Evolutionary conservation across 2,113 vertebrate species (phyloP).

Genomic region (Pterocles orientalis): DNA sequence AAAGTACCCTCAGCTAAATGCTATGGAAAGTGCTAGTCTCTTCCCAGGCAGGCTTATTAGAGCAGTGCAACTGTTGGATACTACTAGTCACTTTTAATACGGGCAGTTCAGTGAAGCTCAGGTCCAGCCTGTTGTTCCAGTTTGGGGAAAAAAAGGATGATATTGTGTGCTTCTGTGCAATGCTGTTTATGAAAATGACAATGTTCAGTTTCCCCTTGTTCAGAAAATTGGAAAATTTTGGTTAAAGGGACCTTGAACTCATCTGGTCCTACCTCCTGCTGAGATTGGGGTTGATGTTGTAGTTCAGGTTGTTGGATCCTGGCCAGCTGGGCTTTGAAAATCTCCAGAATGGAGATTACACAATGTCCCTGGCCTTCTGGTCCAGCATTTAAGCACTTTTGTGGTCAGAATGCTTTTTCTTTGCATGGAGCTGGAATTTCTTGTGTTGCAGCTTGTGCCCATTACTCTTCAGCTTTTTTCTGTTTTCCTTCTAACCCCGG

Average conservation of each 20-base stretch:
- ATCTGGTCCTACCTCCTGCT: background rate
- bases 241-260: background rate
- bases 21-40: background rate
- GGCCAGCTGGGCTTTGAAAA: background rate
- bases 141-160: background rate
- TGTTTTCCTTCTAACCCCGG: background rate
- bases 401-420: background rate
- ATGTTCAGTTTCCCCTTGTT: background rate
- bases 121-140: background rate
- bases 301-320: background rate
- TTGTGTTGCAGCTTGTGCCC: background rate
- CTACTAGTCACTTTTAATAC: background rate
- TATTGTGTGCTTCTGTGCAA: accelerated
- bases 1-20: background rate
- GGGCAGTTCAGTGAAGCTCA: background rate
- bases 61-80: background rate
- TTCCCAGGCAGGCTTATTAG: background rate
- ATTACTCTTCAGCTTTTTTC: background rate
- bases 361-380: background rate
- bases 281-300: background rate
- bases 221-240: background rate
- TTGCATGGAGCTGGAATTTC: background rate
- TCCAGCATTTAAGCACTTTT: background rate
- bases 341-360: background rate
- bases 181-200: background rate